These are phyloP conservation scores for Sylvia borin DNA, from an alignment of 2,797 vertebrate species.

Conservation along the genomic window DNA sequence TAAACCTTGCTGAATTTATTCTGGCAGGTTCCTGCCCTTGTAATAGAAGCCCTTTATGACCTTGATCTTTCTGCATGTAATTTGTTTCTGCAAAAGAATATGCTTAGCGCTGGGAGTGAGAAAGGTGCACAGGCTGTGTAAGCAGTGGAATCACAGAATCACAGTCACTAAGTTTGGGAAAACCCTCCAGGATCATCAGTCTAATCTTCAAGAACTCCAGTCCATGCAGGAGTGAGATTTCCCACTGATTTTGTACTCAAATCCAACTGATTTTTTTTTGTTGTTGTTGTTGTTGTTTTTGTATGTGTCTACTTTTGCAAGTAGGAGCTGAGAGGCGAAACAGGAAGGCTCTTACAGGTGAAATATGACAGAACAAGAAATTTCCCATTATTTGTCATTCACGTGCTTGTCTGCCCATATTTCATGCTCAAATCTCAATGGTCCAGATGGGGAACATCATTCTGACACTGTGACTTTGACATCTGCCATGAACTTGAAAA, in stretches of 20 bases:
- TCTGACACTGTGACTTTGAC: neutral
- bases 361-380: neutral
- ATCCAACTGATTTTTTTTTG: neutral
- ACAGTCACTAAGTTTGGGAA: neutral
- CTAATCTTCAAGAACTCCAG: neutral
- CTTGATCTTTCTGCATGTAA: neutral
- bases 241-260: neutral
- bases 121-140: neutral
- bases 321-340: neutral
- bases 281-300: accelerated
- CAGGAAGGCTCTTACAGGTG: neutral
- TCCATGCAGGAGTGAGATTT: neutral
- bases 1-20: neutral
- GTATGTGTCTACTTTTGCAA: neutral
- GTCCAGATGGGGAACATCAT: neutral
- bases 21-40: neutral
- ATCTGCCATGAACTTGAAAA: neutral
- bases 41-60: neutral
- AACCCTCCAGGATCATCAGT: neutral
- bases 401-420: neutral
- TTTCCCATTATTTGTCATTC: neutral
- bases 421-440: neutral
- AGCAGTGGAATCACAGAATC: neutral
- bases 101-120: neutral
- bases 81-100: neutral